Percentiles rank a stretch among this genome's conserved stretches.
Evolutionary conservation across 1,140 invertebrate species (phyloP).

Genomic region (Temnothorax curvispinosus): DNA sequence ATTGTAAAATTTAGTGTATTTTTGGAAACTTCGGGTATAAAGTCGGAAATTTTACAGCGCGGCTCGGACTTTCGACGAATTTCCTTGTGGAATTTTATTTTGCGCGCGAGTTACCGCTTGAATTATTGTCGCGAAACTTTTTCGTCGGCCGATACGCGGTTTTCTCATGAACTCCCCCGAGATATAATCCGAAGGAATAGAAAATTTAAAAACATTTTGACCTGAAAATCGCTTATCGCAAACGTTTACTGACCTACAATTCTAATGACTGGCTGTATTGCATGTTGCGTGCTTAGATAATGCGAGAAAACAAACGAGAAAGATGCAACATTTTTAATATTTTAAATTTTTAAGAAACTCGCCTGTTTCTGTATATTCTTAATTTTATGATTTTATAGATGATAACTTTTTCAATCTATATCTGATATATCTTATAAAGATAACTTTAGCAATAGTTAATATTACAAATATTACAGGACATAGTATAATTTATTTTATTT

Average conservation of each 20-base stretch:
- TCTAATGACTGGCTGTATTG: not conserved
- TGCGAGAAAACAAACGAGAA: not conserved
- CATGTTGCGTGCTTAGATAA: not conserved
- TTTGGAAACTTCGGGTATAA: conserved; percentile 57
- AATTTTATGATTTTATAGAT: not conserved
- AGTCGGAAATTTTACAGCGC: conserved; percentile 4
- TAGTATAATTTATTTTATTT: not conserved
- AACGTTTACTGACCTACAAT: not conserved
- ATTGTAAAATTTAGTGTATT: conserved; percentile 56
- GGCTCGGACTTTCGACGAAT: conserved; percentile 32
- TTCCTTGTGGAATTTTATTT: conserved; percentile 40
- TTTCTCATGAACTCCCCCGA: not conserved
- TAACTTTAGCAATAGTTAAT: not conserved
- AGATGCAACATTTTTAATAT: not conserved
- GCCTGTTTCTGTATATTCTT: not conserved
- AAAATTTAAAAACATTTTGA: not conserved
- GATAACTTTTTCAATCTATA: not conserved
- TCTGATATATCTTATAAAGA: not conserved
- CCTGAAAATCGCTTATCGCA: not conserved
- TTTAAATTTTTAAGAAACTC: not conserved
- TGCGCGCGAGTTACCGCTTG: conserved; percentile 25
- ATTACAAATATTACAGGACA: not conserved
- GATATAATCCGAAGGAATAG: not conserved
- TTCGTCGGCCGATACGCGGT: not conserved
- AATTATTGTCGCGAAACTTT: conserved; percentile 28